Base-by-base conservation (phyloP, 2,797 vertebrate genomes). In the Loris lydekkerianus region DNA sequence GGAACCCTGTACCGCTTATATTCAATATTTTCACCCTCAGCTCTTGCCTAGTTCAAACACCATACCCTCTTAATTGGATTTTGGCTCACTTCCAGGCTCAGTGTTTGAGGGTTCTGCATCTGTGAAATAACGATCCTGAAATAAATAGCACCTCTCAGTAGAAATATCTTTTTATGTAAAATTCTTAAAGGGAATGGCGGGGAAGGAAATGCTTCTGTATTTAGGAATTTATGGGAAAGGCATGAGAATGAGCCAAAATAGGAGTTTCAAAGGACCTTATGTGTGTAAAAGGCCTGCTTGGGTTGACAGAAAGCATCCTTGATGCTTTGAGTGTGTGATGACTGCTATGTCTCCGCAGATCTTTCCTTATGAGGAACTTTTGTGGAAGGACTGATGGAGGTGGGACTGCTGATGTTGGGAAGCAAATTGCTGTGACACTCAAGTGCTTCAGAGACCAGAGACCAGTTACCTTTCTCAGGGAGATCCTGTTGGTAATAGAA, bases 51-150 rank as follows among this genome's bases (percentile, higher is more conserved):
- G 97, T 98, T 97, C 98, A 98, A 98, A 97, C 84, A 61, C 96
- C 94, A 86, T 97, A 93, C 85, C 91, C 97, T 98, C 94, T 86
- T 98, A 98, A 98, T 98, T 98, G 98, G 98, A 95, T 98, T 98
- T 98, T 98, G 98, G 98, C 98, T 96, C 87, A 43, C 81, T 97
- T 98, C 98, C 98, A 98, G 91, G 85, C 96, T 97, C 0, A 43
- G 95, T 93, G 82, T 97, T 97, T 97, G 97, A 97, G 97, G 97
- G 96, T 95, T 97, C 96, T 89, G 73, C 98, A 97, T 97, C 96
- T 96, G 82, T 96, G 97, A 97, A 98, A 98, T 98, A 98, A 98
- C 97, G 97, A 96, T 98, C 80, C 97, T 96, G 96, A 97, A 97
- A 96, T 97, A 98, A 97, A 96, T 97, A 96, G 96, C 88, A 88